Conservation (phyloP, 2,888 invertebrate genomes). For the Ptychoptera albimana region DNA sequence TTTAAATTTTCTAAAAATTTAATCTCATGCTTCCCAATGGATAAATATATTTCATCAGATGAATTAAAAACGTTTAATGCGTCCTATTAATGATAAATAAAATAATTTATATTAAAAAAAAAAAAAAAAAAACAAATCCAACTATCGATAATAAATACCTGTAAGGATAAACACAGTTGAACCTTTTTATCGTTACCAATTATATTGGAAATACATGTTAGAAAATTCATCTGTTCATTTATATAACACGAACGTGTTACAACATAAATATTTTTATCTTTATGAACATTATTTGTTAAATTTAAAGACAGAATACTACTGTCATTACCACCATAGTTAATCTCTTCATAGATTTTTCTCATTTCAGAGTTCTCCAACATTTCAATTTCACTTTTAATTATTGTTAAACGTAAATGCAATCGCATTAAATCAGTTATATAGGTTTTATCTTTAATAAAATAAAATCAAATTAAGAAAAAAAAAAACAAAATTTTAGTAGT, state of each 20-base stretch:
- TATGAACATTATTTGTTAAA: conserved; percentile 5
- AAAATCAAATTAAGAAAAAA: no score
- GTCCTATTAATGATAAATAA: conserved; percentile 24
- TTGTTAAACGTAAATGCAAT: conserved; percentile 36
- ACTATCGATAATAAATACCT: no score
- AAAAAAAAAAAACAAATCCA: no score
- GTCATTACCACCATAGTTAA: conserved; percentile 13
- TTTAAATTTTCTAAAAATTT: conserved; percentile 35
- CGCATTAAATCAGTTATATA: conserved; percentile 35
- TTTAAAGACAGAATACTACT: background rate
- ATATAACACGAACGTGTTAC: conserved; percentile 31
- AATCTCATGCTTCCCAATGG: conserved; percentile 34
- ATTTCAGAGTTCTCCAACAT: conserved; percentile 41
- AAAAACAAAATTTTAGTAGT: no score
- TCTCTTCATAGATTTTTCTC: conserved; percentile 31
- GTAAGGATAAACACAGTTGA: conserved; percentile 28
- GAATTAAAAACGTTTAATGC: conserved; percentile 22
- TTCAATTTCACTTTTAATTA: conserved; percentile 41
- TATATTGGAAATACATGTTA: conserved; percentile 28
- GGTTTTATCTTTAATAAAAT: conserved; percentile 14
- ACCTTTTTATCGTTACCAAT: conserved; percentile 26
- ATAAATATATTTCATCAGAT: conserved; percentile 34
- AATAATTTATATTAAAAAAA: no score
- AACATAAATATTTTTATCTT: conserved; percentile 28
- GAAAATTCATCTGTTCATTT: conserved; percentile 30